A percentile compares a stretch with the other conserved stretches of the same genome.
Evolutionary conservation across 2,113 vertebrate species (phyloP).

Genomic region (Herpetotheres cachinnans): DNA sequence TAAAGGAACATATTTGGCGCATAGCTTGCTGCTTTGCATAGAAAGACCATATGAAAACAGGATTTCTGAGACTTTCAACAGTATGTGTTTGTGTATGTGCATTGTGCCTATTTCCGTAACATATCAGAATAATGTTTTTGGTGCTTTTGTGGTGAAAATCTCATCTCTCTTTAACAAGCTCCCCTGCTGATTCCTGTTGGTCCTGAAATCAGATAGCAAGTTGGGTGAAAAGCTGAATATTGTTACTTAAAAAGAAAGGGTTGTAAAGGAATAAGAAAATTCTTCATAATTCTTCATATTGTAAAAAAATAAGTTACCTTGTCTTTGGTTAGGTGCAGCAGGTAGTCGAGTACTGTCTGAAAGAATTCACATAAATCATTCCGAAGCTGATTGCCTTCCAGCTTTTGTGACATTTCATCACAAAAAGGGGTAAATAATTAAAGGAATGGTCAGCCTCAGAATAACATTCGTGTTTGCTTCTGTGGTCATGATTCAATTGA

Average conservation of each 20-base stretch:
- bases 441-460: neutral
- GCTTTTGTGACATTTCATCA: neutral
- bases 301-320: neutral
- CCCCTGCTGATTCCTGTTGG: neutral
- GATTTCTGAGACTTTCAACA: neutral
- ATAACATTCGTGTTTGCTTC: neutral
- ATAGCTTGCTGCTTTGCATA: neutral
- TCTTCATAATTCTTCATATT: neutral
- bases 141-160: neutral
- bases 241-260: neutral
- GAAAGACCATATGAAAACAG: neutral
- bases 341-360: neutral
- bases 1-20: neutral
- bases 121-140: neutral
- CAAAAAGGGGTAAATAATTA: neutral
- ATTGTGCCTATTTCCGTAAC: neutral
- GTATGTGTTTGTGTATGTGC: neutral
- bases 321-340: neutral
- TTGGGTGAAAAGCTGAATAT: neutral
- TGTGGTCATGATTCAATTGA: neutral
- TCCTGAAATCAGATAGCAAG: neutral
- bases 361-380: neutral
- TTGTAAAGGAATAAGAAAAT: neutral
- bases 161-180: neutral
- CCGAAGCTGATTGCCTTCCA: neutral